phyloP scores from a whole-genome alignment of 2,888 invertebrate species.

The Erpobdella octoculata region DNA sequence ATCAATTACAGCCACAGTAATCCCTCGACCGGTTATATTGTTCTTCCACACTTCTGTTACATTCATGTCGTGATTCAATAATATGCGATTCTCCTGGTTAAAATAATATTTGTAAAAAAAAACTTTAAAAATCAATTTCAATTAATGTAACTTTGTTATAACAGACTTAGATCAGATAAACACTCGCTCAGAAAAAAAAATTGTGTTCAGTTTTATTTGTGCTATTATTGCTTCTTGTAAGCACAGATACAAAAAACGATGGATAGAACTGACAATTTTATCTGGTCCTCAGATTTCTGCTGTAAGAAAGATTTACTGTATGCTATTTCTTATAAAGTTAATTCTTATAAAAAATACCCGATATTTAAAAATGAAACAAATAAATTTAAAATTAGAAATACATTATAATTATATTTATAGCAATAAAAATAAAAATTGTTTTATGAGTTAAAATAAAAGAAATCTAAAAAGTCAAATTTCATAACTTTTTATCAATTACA shows the following conservation, averaged over 20 bases:
- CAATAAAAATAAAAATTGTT: not conserved
- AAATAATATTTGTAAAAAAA: too few species aligned
- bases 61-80: slow-evolving; percentile 45
- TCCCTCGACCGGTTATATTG: slow-evolving; percentile 45
- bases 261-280: too few species aligned
- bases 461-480: slow-evolving; percentile 3
- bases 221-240: too few species aligned
- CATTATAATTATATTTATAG: slow-evolving; percentile 1
- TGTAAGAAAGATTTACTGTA: too few species aligned
- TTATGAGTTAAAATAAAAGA: not conserved
- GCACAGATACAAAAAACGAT: too few species aligned
- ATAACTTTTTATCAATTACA: not conserved
- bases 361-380: not conserved
- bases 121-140: too few species aligned
- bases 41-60: slow-evolving; percentile 47
- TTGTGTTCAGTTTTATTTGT: too few species aligned
- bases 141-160: too few species aligned
- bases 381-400: not conserved
- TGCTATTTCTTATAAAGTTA: too few species aligned
- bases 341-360: slow-evolving; percentile 7
- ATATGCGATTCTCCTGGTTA: slow-evolving; percentile 41
- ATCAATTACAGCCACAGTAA: slow-evolving; percentile 49
- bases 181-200: too few species aligned
- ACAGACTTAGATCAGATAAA: too few species aligned
- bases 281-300: too few species aligned